These are phyloP conservation scores for Oxyura jamaicensis DNA, from an alignment of 2,113 vertebrate genomes.

Conservation along the genomic window DNA sequence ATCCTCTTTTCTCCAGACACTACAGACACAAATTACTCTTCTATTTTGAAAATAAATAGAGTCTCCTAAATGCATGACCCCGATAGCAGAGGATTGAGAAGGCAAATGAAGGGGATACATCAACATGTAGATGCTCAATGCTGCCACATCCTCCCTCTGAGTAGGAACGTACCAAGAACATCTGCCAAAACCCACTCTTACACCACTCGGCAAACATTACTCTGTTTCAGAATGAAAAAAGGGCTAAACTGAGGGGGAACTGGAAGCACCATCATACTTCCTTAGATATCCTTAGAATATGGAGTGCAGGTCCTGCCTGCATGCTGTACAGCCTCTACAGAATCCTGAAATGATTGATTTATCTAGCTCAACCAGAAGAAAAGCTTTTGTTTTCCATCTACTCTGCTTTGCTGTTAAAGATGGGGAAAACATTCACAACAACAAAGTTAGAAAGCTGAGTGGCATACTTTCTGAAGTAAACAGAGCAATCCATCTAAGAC, in stretches of 20 bases:
- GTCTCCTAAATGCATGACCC: background rate
- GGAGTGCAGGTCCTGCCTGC: background rate
- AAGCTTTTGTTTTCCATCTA: background rate
- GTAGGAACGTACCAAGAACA: background rate
- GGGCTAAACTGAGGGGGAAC: background rate
- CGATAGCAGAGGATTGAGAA: background rate
- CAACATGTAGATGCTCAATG: background rate
- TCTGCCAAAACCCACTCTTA: background rate
- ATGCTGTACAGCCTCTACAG: background rate
- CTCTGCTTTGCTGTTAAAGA: background rate
- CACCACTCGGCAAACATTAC: background rate
- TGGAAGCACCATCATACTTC: background rate
- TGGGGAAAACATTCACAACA: background rate
- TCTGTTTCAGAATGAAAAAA: background rate
- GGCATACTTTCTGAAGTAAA: background rate
- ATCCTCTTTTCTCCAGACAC: background rate
- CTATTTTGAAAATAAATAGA: fast-evolving
- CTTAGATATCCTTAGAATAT: background rate
- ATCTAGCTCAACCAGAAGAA: background rate
- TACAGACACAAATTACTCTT: background rate
- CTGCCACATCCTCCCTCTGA: background rate
- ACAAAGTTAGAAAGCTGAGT: background rate
- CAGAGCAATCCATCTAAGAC: background rate
- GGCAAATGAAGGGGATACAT: background rate
- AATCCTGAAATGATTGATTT: background rate